Base-by-base conservation (phyloP, 2,797 vertebrate species). In the Melanotaenia parkinsoni region DNA sequence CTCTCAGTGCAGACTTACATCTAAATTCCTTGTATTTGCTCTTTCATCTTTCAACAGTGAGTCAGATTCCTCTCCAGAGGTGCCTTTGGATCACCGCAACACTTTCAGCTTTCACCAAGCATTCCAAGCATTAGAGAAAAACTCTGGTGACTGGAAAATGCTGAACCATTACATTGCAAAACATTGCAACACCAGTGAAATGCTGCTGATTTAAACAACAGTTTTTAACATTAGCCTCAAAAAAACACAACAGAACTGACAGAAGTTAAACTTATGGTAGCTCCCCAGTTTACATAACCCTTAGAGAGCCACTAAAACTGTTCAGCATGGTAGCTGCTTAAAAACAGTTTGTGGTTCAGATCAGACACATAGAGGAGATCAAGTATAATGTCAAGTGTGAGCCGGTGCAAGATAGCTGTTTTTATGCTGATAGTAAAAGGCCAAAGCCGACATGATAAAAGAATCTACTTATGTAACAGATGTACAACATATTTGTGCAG, bases 61-160 rank as follows among this genome's bases (percentile, higher is more conserved):
- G 83, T 88, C 63, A 47, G 63, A 74, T 84, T 87, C 45, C 77
- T 66, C 43, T 51, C 7, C 11, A 37, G 43, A 37, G 32, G 22
- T 38, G 24, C 24, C 53, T 43, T 43, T 62, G 14, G 22, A 43
- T 37, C n/a, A 26, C 47, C 35, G 30, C 11, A 51, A 24, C 30
- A 18, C 10, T 40, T 57, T n/a, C 35, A 20, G 6, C 5, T 54
- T 35, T 51, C 18, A 22, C 10, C 16, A 35, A 32, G 28, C 35
- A 50, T 50, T 20, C 30, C 20, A 9, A 7, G 14, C 30, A 51
- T 16, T 30, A 64, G n/a, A 64, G 6, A 53, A 14, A 14, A 40
- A 14, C 13, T 4, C 14, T 14, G 4, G 22, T 24, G 22, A 24
- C 12, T 13, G 22, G 22, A 26, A 26, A 13, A 53, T 13, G 11